These are phyloP conservation scores for Callyntrura guangdongensis DNA, from an alignment of 2,888 invertebrate species.

Conservation along the genomic window DNA sequence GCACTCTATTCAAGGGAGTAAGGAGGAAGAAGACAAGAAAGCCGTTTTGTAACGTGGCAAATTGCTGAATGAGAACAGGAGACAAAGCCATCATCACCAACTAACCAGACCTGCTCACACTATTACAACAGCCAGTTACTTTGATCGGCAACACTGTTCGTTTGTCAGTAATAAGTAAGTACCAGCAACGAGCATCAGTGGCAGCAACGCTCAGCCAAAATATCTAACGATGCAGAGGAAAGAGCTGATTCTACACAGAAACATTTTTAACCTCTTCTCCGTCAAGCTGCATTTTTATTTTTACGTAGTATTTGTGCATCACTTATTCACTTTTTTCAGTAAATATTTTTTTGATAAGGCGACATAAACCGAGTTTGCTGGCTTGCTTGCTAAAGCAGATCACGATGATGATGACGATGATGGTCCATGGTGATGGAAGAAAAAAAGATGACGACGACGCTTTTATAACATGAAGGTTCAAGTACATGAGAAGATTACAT, in stretches of 20 bases:
- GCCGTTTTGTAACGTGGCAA: neutral
- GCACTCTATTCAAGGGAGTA: neutral
- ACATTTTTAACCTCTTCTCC: too few species aligned
- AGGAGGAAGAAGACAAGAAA: neutral
- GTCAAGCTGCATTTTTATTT: neutral
- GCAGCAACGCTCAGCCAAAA: neutral
- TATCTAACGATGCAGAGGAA: neutral
- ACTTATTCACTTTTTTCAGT: neutral
- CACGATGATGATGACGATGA: conserved; percentile 39
- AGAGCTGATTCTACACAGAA: neutral
- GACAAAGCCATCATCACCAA: neutral
- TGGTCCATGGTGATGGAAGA: neutral
- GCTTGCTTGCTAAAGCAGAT: conserved; percentile 30
- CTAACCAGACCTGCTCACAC: neutral
- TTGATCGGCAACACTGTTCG: neutral
- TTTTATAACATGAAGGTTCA: conserved; percentile 27
- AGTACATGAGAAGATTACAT: conserved; percentile 12
- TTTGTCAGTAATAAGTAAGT: neutral
- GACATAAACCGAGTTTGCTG: conserved; percentile 19
- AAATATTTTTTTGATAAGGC: neutral
- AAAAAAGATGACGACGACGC: conserved; percentile 33
- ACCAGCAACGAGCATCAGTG: neutral
- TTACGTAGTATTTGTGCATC: neutral
- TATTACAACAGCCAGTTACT: neutral
- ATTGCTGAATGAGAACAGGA: conserved; percentile 13